These are phyloP conservation scores for Megalonaias nervosa DNA, from an alignment of 1,140 invertebrate species.

Conservation along the genomic window DNA sequence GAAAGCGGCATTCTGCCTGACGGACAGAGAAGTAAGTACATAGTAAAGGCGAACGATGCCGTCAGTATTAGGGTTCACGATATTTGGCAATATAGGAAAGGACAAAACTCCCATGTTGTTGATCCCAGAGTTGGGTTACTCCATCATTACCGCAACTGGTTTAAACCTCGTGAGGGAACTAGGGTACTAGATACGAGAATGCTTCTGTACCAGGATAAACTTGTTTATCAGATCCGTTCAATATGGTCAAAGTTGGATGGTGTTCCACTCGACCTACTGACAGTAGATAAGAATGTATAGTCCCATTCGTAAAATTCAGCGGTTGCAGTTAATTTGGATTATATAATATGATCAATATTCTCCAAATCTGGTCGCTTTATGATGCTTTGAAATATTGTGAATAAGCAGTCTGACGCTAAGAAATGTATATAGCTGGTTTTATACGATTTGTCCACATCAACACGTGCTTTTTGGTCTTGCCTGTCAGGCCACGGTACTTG, in stretches of 20 bases:
- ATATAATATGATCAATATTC: too few species aligned
- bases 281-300: background rate
- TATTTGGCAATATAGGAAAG: background rate
- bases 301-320: background rate
- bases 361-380: too few species aligned
- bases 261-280: background rate
- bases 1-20: conserved; percentile 5
- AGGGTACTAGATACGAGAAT: background rate
- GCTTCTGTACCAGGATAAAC: background rate
- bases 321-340: background rate
- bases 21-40: conserved; percentile 14
- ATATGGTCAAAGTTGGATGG: conserved; percentile 5
- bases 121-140: background rate
- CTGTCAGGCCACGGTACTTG: too few species aligned
- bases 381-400: too few species aligned
- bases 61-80: conserved; percentile 18
- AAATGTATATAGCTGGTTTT: too few species aligned
- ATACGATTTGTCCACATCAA: too few species aligned
- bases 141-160: conserved; percentile 30
- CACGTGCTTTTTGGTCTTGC: too few species aligned
- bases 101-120: background rate
- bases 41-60: background rate
- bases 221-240: background rate
- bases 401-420: too few species aligned
- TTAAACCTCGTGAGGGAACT: background rate